Evolutionary conservation across 2,113 vertebrate genomes (phyloP).

Genomic region (Urocolius indicus): DNA sequence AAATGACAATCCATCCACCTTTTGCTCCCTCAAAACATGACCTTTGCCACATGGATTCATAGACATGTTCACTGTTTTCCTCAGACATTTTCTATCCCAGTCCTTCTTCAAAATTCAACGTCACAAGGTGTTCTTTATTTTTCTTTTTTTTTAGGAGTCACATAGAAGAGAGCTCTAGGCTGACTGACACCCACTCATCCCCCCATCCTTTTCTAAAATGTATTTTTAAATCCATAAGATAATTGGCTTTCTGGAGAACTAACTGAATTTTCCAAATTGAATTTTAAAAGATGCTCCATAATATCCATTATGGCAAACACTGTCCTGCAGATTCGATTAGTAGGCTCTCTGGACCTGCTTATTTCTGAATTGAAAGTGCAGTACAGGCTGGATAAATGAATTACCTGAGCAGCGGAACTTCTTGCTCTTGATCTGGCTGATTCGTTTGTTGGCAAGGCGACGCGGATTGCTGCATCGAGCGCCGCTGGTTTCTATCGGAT

Average conservation of each 20-base stretch:
- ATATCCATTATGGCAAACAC: constrained; percentile 77
- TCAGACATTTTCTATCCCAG: not conserved
- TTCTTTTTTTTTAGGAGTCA: not conserved
- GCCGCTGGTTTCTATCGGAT: constrained; percentile 98
- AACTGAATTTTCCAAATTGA: constrained; percentile 83
- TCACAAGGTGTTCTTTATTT: not conserved
- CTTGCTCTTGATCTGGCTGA: constrained; percentile 99
- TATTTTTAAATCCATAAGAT: constrained; percentile 72
- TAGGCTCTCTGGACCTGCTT: constrained; percentile 75
- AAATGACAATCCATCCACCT: not conserved
- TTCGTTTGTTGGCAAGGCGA: constrained; percentile 97
- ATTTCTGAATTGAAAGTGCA: constrained; percentile 59
- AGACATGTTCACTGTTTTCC: not conserved
- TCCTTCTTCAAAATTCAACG: not conserved
- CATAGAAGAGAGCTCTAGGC: not conserved
- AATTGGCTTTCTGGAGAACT: constrained; percentile 81
- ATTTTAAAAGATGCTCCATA: constrained; percentile 80
- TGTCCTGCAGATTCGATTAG: constrained; percentile 82
- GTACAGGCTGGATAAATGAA: constrained; percentile 71
- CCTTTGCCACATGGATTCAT: not conserved
- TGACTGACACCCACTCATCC: not conserved
- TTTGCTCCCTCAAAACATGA: not conserved
- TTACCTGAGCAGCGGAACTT: constrained; percentile 99
- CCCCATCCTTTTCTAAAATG: not conserved
- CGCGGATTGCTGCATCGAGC: constrained; percentile 97